Evolutionary conservation across 2,888 invertebrate species (phyloP), one percentile per base, ranked within the genome.

Genomic region (Dynastes maya): DNA sequence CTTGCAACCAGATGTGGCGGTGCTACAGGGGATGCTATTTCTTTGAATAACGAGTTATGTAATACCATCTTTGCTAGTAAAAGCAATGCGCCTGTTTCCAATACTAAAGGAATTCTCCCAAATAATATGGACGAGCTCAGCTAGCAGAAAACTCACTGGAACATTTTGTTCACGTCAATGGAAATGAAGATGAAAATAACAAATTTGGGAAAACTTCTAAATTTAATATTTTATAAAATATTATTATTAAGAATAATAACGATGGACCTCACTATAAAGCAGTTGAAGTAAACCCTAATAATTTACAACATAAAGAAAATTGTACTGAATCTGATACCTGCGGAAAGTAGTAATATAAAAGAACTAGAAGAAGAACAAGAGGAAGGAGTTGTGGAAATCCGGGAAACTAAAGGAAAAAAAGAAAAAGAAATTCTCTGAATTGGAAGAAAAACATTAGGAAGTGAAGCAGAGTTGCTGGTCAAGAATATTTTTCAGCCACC

Each of bases 21-120:
- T 51, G 51, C 51, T 51, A 6, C 51, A 51, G 51, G 51, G 51
- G n/a, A 51, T 51, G 51, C n/a, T 51, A 51, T 51, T 51, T 51
- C 8, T 2, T 51, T 51, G 51, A 51, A 51, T 51, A 51, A 51
- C 51, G 8, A 51, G 9, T 9, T 51, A 8, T 9, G n/a, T 6
- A 5, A 6, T 0, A 51, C 51, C n/a, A 51, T 6, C 51, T 51
- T 49, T 49, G 49, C 11, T 0, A 49, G 49, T 49, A 49, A 49
- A 49, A 49, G 1, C 49, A 49, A 8, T 49, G 49, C 8, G 49
- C 49, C 49, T 22, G 22, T 22, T 22, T 22, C 22, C 22, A 22
- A 22, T 22, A 22, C 0, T 16, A 22, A 22, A 22, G 22, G 22
- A 22, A 22, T 22, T 22, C 22, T 22, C 22, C 22, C 22, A 22